Evolutionary conservation across 1,140 invertebrate genomes (phyloP), one percentile per base, ranked within the genome.

Genomic region (Drosophila nigromelanica): DNA sequence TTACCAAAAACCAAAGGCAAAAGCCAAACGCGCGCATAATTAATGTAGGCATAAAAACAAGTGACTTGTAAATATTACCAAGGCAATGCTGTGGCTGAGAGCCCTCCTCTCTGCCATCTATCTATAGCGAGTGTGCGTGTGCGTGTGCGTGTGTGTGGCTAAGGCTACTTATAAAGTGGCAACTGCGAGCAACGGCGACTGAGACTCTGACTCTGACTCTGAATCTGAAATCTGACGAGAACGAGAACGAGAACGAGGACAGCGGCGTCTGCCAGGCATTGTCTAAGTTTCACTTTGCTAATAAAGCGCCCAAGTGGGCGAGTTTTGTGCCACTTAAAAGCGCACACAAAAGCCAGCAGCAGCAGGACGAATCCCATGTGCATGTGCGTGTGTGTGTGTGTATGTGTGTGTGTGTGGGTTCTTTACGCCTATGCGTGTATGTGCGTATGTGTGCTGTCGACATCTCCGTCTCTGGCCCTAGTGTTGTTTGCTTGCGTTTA

Each of bases 1-100:
- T 76, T 72, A 47, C 73, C 76, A 76, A 76, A 89, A 87, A 89
- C 83, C 83, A 87, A 81, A 78, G 72, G 47, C 83, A 70, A 37
- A 73, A 55, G 64, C 54, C 67, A 47, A 61, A 83, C 70, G 83
- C 83, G 85, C 85, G 83, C 80, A 89, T 89, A 89, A 89, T 89
- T 89, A 89, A 89, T 89, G 83, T 89, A 83, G 80, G 83, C 83
- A 89, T 89, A 89, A 89, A 89, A 89, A 89, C 83, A 89, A 89
- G 83, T 89, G 83, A 89, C 83, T 89, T 89, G 83, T 89, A 89
- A 89, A 89, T 89, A 89, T 89, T 80, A 54, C 83, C 83, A 89
- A 74, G 79, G 79, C 76, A 80, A 87, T 82, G 72, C 61, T 45
- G 52, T 39, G 61, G 54, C 71, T 58, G 35, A 77, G 59, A 42